These are phyloP conservation scores for Phragmatobia fuliginosa DNA, from an alignment of 2,888 invertebrate species.

Conservation along the genomic window DNA sequence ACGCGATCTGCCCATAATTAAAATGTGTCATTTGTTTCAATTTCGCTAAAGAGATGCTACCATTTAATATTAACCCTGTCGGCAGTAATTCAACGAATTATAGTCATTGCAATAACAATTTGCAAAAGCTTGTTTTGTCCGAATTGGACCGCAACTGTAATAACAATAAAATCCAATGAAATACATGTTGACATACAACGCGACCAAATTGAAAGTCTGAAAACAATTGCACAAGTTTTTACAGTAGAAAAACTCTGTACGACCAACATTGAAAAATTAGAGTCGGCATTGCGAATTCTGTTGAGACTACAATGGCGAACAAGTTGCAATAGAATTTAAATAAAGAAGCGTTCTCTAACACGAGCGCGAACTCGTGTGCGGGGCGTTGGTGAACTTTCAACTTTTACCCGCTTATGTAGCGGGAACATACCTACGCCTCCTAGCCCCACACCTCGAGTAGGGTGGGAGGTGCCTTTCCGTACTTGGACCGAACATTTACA, in stretches of 20 bases:
- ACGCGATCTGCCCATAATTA: constrained; percentile 74
- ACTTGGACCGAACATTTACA: constrained; percentile 86
- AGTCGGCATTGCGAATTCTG: constrained; percentile 75
- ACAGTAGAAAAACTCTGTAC: constrained; percentile 57
- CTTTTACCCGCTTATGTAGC: constrained; percentile 82
- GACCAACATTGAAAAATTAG: constrained; percentile 76
- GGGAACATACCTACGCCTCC: constrained; percentile 58
- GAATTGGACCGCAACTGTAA: constrained; percentile 71
- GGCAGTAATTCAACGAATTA: constrained; percentile 54
- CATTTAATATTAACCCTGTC: constrained; percentile 58
- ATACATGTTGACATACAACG: constrained; percentile 63
- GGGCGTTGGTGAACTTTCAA: constrained; percentile 85
- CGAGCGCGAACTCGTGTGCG: constrained; percentile 75
- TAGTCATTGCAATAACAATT: constrained; percentile 64
- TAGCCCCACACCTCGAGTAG: constrained; percentile 44
- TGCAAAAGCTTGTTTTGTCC: constrained; percentile 66
- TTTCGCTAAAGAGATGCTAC: constrained; percentile 67
- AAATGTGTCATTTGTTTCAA: constrained; percentile 71
- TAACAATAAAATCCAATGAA: constrained; percentile 64
- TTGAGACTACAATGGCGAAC: constrained; percentile 80
- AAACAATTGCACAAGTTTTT: constrained; percentile 68
- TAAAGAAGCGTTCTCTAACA: constrained; percentile 82
- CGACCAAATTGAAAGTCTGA: constrained; percentile 64
- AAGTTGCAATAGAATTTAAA: constrained; percentile 87
- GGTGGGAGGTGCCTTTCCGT: constrained; percentile 72